Percentiles rank a stretch among this genome's conserved stretches.
Evolutionary conservation across 2,888 invertebrate genomes (phyloP).

Genomic region (Automeris io): DNA sequence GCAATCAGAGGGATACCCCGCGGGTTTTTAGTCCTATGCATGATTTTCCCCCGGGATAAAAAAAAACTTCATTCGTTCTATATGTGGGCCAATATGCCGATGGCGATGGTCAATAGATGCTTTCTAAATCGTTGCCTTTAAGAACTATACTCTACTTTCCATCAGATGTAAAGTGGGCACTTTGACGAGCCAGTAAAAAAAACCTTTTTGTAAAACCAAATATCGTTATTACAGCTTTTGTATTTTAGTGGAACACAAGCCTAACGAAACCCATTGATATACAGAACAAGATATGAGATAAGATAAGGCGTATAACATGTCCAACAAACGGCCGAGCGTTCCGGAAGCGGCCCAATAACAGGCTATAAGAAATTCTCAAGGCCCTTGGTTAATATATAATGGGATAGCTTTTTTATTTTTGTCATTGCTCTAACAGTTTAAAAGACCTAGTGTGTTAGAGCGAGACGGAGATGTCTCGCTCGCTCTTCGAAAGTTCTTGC

Average conservation of each 20-base stretch:
- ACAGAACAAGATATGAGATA: conserved; percentile 18
- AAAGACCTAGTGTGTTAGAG: background rate
- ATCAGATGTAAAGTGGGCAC: too few relatives aligned
- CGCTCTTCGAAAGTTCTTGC: background rate
- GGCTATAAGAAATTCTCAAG: conserved; percentile 17
- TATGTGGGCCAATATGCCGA: background rate
- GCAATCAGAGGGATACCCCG: too few relatives aligned
- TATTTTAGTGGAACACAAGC: conserved; percentile 5
- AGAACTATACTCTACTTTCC: too few relatives aligned
- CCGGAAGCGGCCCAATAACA: conserved; percentile 13
- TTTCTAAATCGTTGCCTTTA: too few relatives aligned
- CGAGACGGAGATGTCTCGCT: background rate
- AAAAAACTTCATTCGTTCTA: too few relatives aligned
- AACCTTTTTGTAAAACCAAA: background rate
- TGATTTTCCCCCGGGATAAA: too few relatives aligned
- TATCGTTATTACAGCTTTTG: conserved; percentile 3
- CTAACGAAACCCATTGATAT: conserved; percentile 12
- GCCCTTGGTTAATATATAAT: background rate
- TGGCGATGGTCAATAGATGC: too few relatives aligned
- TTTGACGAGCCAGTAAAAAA: background rate
- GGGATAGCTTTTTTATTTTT: conserved; percentile 2
- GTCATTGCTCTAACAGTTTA: too few relatives aligned
- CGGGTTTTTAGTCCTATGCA: too few relatives aligned
- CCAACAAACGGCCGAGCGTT: conserved; percentile 12
- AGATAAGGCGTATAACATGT: conserved; percentile 18